Evolutionary conservation across 2,797 vertebrate species (phyloP).

Genomic region (Gephyroberyx darwinii): DNA sequence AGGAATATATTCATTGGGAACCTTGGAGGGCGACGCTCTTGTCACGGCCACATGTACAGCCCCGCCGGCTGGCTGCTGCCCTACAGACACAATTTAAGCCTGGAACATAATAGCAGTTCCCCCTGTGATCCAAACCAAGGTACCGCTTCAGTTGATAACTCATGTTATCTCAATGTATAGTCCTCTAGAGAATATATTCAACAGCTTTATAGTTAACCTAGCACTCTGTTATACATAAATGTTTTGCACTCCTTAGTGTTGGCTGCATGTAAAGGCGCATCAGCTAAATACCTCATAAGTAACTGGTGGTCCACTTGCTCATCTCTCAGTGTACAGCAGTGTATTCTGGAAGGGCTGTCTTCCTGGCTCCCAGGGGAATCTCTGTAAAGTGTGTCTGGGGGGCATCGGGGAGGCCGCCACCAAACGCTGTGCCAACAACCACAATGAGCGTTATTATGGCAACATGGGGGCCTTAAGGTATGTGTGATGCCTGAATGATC

Average conservation of each 20-base stretch:
- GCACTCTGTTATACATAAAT: too few relatives aligned
- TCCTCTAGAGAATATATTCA: neutral
- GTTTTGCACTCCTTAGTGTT: neutral
- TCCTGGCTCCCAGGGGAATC: slow-evolving; percentile 85
- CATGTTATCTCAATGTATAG: neutral
- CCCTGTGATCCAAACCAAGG: slow-evolving; percentile 85
- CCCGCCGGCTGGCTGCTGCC: slow-evolving; percentile 91
- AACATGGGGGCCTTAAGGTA: slow-evolving; percentile 91
- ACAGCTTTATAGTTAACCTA: neutral
- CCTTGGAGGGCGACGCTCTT: slow-evolving; percentile 85
- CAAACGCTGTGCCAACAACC: slow-evolving; percentile 88
- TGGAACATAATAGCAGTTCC: slow-evolving; percentile 73
- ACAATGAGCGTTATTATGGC: slow-evolving; percentile 91
- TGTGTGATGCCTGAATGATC: slow-evolving; percentile 7
- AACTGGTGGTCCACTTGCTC: slow-evolving; percentile 6
- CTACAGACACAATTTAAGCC: slow-evolving; percentile 75
- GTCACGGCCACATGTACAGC: slow-evolving; percentile 88
- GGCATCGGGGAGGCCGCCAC: slow-evolving; percentile 81
- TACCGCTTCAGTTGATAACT: slow-evolving; percentile 49
- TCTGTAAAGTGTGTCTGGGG: slow-evolving; percentile 93
- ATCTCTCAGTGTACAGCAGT: slow-evolving; percentile 79
- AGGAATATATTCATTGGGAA: slow-evolving; percentile 81
- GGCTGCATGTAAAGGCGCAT: neutral
- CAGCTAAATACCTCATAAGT: too few relatives aligned
- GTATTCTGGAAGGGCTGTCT: slow-evolving; percentile 95